Evolutionary conservation across 2,113 vertebrate genomes (phyloP).

Genomic region (Hemicordylus capensis): DNA sequence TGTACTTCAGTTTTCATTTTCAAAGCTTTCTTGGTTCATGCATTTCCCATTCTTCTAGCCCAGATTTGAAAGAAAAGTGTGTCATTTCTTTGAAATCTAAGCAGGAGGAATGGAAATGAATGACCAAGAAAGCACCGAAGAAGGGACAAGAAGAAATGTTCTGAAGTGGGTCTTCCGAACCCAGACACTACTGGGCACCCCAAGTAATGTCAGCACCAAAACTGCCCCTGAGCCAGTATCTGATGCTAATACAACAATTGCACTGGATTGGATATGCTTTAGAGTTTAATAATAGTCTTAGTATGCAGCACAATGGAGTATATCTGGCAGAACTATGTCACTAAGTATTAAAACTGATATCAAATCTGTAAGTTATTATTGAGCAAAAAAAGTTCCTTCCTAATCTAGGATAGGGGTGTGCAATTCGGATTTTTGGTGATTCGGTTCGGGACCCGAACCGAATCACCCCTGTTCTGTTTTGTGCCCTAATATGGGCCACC

Average conservation of each 20-base stretch:
- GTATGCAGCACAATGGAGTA: conserved; percentile 54
- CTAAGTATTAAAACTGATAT: conserved; percentile 41
- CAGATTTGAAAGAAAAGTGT: not conserved
- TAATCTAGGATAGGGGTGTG: conserved; percentile 52
- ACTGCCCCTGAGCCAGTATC: no score
- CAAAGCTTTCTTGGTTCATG: not conserved
- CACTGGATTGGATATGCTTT: fast-evolving
- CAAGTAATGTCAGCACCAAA: not conserved
- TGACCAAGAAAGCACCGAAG: not conserved
- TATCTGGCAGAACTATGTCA: conserved; percentile 16
- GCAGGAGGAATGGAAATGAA: not conserved
- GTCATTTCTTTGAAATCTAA: not conserved
- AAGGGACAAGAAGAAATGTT: not conserved
- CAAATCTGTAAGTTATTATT: conserved; percentile 61
- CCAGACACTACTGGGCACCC: no score
- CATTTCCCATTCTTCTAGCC: not conserved
- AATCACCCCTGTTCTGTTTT: no score
- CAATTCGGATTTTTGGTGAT: no score
- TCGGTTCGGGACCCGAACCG: no score
- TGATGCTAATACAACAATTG: not conserved
- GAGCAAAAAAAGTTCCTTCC: conserved; percentile 32
- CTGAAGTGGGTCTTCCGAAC: not conserved
- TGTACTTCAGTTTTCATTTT: conserved; percentile 47
- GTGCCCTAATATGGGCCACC: no score
- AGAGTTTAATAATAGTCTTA: conserved; percentile 43